These are phyloP conservation scores for Acleris laterana DNA, from an alignment of 2,888 invertebrate genomes.

Conservation along the genomic window DNA sequence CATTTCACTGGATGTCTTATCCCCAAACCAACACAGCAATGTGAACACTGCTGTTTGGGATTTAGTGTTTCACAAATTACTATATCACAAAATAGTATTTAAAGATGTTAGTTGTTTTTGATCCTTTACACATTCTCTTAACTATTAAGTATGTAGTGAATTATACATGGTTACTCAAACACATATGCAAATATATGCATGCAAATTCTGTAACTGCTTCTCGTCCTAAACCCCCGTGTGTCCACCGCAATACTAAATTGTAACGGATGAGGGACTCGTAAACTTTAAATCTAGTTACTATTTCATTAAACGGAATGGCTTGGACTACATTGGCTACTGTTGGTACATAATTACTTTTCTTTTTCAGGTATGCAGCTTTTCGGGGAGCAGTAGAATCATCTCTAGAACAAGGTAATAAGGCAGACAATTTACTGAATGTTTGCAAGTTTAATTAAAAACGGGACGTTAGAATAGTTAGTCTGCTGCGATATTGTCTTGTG, in stretches of 20 bases:
- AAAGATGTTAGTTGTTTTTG: too few relatives aligned
- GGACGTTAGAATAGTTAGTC: constrained; percentile 31
- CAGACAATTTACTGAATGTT: constrained; percentile 11
- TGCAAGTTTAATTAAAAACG: constrained; percentile 29
- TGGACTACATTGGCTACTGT: constrained; percentile 36
- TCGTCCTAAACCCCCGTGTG: constrained; percentile 14
- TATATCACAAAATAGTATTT: too few relatives aligned
- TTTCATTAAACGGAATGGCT: constrained; percentile 36
- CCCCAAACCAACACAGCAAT: too few relatives aligned
- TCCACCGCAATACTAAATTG: constrained; percentile 28
- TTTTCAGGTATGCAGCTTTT: constrained; percentile 34
- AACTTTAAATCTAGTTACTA: constrained; percentile 39
- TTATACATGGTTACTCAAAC: too few relatives aligned
- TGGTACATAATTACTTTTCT: constrained; percentile 36
- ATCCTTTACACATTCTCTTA: too few relatives aligned
- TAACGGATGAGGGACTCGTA: constrained; percentile 36
- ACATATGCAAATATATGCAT: too few relatives aligned
- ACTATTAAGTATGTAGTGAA: too few relatives aligned
- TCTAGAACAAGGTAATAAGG: constrained; percentile 4
- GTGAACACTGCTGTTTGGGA: too few relatives aligned
- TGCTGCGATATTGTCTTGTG: constrained; percentile 19
- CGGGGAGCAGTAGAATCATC: constrained; percentile 1
- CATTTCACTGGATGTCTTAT: too few relatives aligned
- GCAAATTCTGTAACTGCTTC: not conserved
- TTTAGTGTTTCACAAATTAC: too few relatives aligned